phyloP scores from a whole-genome alignment of 1,140 invertebrate genomes.

The Phymastichus coffea region DNA sequence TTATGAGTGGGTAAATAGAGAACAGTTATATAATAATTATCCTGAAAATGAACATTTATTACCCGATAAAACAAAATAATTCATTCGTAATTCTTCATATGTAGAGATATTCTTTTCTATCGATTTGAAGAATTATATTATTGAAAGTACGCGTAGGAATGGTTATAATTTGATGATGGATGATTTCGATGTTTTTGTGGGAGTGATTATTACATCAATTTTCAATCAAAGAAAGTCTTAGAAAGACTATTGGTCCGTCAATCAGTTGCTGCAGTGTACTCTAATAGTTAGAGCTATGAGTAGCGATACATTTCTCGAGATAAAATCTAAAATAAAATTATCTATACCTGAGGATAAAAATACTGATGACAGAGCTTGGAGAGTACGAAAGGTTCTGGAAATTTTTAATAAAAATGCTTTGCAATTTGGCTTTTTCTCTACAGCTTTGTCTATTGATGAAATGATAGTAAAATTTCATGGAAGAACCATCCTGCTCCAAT shows the following conservation, averaged over 20 bases:
- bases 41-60: constrained; percentile 22
- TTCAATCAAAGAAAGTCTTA: constrained; percentile 26
- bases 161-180: constrained; percentile 12
- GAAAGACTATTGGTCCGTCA: constrained; percentile 24
- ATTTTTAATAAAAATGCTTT: constrained; percentile 25
- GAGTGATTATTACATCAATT: constrained; percentile 27
- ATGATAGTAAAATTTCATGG: constrained; percentile 31
- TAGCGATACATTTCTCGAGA: constrained; percentile 18
- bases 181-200: constrained; percentile 27
- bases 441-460: constrained; percentile 23
- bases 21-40: constrained; percentile 19
- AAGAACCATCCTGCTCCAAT: constrained; percentile 5
- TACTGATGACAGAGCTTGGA: constrained; percentile 13
- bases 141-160: constrained; percentile 20
- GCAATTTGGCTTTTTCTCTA: constrained; percentile 26
- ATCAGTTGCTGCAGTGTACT: constrained; percentile 5
- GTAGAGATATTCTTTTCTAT: constrained; percentile 29
- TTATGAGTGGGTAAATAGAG: constrained; percentile 22
- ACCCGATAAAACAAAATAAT: constrained; percentile 17
- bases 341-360: constrained; percentile 10
- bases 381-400: constrained; percentile 24
- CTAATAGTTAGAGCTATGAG: constrained; percentile 19
- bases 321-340: constrained; percentile 27
- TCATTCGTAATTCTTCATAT: constrained; percentile 17
- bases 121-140: constrained; percentile 28